Percentiles rank a stretch among this genome's conserved stretches.
phyloP scores from a whole-genome alignment of 2,888 invertebrate species.

The Piscicola geometra region DNA sequence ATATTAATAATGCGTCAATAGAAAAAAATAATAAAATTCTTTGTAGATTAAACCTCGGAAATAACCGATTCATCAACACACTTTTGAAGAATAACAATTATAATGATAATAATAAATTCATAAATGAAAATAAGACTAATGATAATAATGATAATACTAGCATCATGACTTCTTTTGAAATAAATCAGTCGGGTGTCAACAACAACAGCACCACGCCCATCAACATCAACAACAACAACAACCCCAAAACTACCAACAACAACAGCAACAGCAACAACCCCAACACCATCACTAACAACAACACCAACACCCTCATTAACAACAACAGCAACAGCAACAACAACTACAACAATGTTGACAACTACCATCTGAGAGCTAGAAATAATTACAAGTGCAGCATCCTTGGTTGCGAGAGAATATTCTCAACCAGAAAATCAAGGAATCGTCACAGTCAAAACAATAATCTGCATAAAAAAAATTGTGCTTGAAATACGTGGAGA shows the following conservation, averaged over 20 bases:
- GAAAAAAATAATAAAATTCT: background rate
- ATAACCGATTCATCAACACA: slow-evolving; percentile 4
- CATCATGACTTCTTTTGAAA: background rate
- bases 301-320: too few relatives aligned
- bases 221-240: too few relatives aligned
- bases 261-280: too few relatives aligned
- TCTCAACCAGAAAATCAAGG: background rate
- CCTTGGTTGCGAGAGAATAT: background rate
- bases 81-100: background rate
- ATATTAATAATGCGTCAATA: too few relatives aligned
- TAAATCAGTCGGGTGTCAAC: too few relatives aligned
- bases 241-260: too few relatives aligned
- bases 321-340: background rate
- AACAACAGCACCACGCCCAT: too few relatives aligned
- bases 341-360: background rate
- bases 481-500: background rate
- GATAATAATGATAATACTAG: background rate
- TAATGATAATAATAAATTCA: background rate
- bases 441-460: background rate
- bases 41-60: background rate
- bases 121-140: background rate
- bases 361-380: background rate
- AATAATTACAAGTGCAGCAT: background rate
- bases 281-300: too few relatives aligned
- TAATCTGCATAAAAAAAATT: background rate